Conservation (phyloP, 2,797 vertebrate genomes). For the Novumbra hubbsi region DNA sequence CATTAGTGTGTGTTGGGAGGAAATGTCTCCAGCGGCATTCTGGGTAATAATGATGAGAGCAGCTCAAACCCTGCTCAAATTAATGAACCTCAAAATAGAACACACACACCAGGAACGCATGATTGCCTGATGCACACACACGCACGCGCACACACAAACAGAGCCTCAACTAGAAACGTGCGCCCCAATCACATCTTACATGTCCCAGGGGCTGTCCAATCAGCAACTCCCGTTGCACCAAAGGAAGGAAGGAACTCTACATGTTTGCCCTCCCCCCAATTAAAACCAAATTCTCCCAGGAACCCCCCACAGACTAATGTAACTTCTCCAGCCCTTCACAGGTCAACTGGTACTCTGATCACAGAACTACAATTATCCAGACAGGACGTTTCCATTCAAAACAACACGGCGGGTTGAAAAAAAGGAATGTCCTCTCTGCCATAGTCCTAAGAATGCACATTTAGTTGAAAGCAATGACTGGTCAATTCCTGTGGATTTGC, state of each 20-base stretch:
- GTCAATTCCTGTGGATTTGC: too few species aligned
- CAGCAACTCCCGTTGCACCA: slow-evolving; percentile 14
- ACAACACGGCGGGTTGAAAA: neutral
- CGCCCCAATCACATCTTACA: slow-evolving; percentile 12
- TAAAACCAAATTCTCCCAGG: slow-evolving; percentile 24
- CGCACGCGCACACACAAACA: slow-evolving; percentile 5
- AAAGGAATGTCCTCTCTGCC: too few species aligned
- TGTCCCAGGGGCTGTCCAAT: neutral
- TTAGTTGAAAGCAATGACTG: too few species aligned
- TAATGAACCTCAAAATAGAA: slow-evolving; percentile 44
- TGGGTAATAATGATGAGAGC: slow-evolving; percentile 40
- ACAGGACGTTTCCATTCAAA: slow-evolving; percentile 6
- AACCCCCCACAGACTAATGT: slow-evolving; percentile 20
- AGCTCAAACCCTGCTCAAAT: slow-evolving; percentile 33
- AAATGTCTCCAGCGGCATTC: slow-evolving; percentile 43
- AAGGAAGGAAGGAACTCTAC: slow-evolving; percentile 16
- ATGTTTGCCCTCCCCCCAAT: slow-evolving; percentile 26
- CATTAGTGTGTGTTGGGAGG: slow-evolving; percentile 40
- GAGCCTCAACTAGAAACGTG: slow-evolving; percentile 1
- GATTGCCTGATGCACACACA: neutral
- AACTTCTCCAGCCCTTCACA: slow-evolving; percentile 29
- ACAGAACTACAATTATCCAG: slow-evolving; percentile 1
- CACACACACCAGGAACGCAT: slow-evolving; percentile 3
- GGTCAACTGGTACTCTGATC: slow-evolving; percentile 29
- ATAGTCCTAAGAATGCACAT: too few species aligned